Percentiles rank a stretch among this genome's conserved stretches.
phyloP scores from a whole-genome alignment of 2,113 vertebrate genomes.

The Todiramphus chloris region DNA sequence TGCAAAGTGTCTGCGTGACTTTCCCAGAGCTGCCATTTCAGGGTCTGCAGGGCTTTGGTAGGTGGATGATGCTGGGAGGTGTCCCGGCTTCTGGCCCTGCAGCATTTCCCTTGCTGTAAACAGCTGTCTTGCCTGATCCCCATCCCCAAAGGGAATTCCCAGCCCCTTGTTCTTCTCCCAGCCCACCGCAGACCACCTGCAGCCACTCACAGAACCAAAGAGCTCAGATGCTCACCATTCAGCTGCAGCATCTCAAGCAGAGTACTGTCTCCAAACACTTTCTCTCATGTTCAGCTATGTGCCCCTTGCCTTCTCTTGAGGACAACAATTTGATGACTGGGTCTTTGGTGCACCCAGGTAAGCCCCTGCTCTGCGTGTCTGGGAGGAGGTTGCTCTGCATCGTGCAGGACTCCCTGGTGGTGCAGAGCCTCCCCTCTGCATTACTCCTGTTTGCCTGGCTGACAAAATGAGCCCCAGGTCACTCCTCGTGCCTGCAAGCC shows the following conservation, averaged over 20 bases:
- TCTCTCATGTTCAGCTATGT: accelerated
- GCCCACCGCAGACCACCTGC: neutral
- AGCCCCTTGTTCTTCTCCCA: neutral
- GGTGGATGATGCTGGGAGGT: neutral
- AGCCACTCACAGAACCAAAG: neutral
- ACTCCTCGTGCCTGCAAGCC: accelerated
- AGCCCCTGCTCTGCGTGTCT: neutral
- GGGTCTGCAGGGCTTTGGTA: neutral
- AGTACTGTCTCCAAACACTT: neutral
- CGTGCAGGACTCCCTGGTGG: accelerated
- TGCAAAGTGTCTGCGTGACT: neutral
- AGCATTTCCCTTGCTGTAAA: neutral
- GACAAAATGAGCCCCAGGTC: neutral
- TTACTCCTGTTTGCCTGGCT: neutral
- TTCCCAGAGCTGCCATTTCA: neutral
- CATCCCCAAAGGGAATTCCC: conserved; percentile 42
- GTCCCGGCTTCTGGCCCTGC: neutral
- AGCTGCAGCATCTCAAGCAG: accelerated
- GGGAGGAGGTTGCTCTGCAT: neutral
- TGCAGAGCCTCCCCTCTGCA: accelerated
- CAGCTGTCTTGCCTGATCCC: neutral
- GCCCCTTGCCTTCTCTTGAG: neutral
- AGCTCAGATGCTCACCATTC: accelerated
- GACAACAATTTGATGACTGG: neutral
- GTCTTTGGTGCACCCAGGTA: neutral